Percentiles rank a stretch among this genome's conserved stretches.
These are phyloP conservation scores for Lontra canadensis DNA, from an alignment of 2,113 vertebrate species.

Conservation along the genomic window DNA sequence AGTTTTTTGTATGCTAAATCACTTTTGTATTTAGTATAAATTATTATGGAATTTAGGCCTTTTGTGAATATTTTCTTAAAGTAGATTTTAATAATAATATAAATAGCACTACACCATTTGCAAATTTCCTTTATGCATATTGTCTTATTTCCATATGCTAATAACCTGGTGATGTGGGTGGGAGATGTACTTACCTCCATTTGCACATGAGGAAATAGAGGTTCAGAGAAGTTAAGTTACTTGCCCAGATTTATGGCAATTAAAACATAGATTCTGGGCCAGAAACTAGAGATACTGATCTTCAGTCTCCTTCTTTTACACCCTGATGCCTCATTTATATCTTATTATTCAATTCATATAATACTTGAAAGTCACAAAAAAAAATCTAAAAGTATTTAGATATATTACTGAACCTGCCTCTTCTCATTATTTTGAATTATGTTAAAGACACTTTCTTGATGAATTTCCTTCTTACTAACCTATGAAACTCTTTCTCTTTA, in stretches of 20 bases:
- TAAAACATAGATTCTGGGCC: not conserved
- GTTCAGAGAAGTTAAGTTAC: not conserved
- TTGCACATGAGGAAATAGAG: not conserved
- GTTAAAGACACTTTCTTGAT: not conserved
- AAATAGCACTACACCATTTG: not conserved
- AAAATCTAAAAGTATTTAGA: not conserved
- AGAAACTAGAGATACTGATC: not conserved
- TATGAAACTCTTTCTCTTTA: not conserved
- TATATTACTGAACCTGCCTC: not conserved
- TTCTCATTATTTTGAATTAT: conserved; percentile 12
- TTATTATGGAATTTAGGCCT: not conserved
- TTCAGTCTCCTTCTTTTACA: not conserved
- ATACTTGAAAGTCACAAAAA: not conserved
- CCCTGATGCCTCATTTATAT: not conserved
- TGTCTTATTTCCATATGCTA: not conserved
- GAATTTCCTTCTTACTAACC: not conserved
- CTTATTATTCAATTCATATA: not conserved
- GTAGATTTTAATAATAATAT: not conserved
- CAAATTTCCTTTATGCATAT: not conserved
- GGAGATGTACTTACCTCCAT: not conserved
- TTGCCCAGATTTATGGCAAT: not conserved
- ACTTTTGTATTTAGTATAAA: not conserved
- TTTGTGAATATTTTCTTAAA: conserved; percentile 41
- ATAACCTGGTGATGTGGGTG: not conserved
- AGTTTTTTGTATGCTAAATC: conserved; percentile 5